Evolutionary conservation across 2,888 invertebrate genomes (phyloP), one percentile per base, ranked within the genome.

Genomic region (Cenopis cana): DNA sequence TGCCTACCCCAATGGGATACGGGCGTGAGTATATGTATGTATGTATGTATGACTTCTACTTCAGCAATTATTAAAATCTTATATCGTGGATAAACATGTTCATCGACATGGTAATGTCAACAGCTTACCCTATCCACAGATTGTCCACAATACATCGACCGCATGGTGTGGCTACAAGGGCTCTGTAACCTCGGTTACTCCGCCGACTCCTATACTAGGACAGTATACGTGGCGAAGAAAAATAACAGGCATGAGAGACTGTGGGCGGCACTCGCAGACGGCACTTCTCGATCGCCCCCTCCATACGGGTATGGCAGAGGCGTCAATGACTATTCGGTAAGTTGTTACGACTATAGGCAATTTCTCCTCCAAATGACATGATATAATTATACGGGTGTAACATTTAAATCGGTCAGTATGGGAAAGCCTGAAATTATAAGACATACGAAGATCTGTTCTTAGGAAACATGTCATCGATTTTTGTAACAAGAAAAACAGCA

Each of bases 121-220:
- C 66, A 56, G 24, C 57, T 67, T 56, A 56, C 29, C 20, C 9
- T 18, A 49, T 38, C 81, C 76, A 56, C 83, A 96, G 96, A 94
- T 76, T 95, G 95, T 60, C 94, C 94, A 0, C 94, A 95, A 77
- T 96, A 96, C 75, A 92, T 95, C 70, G 95, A 95, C 75, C 94
- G 96, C 73, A 94, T 96, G 94, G 85, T 96, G 4, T 96, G 96
- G 93, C 89, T 96, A 0, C 95, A 96, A 83, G 96, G 96, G 0
- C 85, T 96, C 0, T 95, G 95, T 74, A 97, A 96, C 68, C 83
- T 92, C 1, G 91, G 91, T 0, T 88, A 85, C 59, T 85, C 87
- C 0, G 90, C 89, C 0, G 88, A 87, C 12, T 83, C 88, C 0
- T 93, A 93, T 72, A 87, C 89, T 0, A 81, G 87, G 33, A 90